Evolutionary conservation across 2,113 vertebrate genomes (phyloP), one percentile per base, ranked within the genome.

Genomic region (Protobothrops mucrosquamatus): DNA sequence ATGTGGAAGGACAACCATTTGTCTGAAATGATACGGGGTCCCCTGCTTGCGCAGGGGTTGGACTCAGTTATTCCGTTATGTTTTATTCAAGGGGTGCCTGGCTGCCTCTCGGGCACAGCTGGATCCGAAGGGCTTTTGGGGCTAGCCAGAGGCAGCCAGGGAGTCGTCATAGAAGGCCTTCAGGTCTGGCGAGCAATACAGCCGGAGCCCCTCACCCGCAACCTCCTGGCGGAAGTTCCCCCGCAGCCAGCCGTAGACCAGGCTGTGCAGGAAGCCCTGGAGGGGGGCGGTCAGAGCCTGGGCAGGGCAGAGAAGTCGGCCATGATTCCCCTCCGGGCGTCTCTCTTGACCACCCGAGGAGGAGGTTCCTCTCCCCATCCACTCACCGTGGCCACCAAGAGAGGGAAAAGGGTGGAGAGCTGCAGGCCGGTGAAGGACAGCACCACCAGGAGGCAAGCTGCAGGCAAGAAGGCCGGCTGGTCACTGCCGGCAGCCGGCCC

Each of bases 221-320:
- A 97, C 96, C 0, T 97, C 98, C 56, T 94, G 94, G 0, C 97
- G 97, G 97, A 98, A 98, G 91, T 98, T 98, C 0, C 94, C 96
- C 18, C 98, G 94, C 81, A 94, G 93, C 98, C 98, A 98, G 2
- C 97, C 98, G 0, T 98, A 98, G 39, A 97, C 98, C 93, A 98
- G 89, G 8, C 97, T 97, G 97, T 98, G 98, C 93, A 98, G 96
- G 91, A 98, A 98, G 0, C 98, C 98, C 69, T 98, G 98, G 7
- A 98, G 97, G 26, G 98, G 98, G 92, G 98, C 56, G 0, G 93
- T 94, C 91, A 95, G 92, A 0, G 97, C 98, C 98, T 98, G 96
- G 34, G 85, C 74, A 34, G 43, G 59, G 81, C 64, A 56, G 10
- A 29, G 34, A 18, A 48, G 54, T 4, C 0, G 26, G 11, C 5